These are phyloP conservation scores for Turdus rufiventris DNA, from an alignment of 2,113 vertebrate species.

Conservation along the genomic window DNA sequence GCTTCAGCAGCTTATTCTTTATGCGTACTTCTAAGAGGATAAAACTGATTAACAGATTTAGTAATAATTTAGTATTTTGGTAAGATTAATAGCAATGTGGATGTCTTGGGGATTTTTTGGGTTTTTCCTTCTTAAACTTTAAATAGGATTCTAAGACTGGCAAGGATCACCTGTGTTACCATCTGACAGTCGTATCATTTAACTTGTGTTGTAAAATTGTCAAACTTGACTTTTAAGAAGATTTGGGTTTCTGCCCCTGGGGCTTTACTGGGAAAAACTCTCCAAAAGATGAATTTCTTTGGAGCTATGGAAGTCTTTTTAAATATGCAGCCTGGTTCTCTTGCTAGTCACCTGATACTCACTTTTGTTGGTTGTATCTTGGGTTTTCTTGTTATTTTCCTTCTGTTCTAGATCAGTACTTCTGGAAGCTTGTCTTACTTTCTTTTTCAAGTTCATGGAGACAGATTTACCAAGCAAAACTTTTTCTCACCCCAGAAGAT, in stretches of 20 bases:
- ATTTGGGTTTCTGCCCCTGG: background rate
- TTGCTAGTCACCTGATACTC: background rate
- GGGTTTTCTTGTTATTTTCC: background rate
- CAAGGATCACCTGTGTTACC: background rate
- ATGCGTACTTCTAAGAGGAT: conserved; percentile 23
- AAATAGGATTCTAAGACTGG: background rate
- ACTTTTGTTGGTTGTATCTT: background rate
- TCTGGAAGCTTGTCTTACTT: background rate
- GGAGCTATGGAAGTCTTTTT: background rate
- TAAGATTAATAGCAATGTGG: background rate
- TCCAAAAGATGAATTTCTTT: background rate
- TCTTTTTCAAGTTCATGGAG: background rate
- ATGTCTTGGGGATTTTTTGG: background rate
- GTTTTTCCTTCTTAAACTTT: background rate
- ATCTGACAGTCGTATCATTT: background rate
- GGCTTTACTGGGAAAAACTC: background rate
- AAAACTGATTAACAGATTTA: conserved; percentile 48
- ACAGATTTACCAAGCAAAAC: background rate
- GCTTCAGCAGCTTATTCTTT: background rate
- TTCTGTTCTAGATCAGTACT: background rate
- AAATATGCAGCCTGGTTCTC: background rate
- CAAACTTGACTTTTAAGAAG: background rate
- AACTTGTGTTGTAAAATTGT: background rate
- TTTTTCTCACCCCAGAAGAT: background rate
- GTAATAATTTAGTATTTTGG: conserved; percentile 16